These are phyloP conservation scores for Microctonus aethiopoides DNA, from an alignment of 2,888 invertebrate genomes.

Conservation along the genomic window DNA sequence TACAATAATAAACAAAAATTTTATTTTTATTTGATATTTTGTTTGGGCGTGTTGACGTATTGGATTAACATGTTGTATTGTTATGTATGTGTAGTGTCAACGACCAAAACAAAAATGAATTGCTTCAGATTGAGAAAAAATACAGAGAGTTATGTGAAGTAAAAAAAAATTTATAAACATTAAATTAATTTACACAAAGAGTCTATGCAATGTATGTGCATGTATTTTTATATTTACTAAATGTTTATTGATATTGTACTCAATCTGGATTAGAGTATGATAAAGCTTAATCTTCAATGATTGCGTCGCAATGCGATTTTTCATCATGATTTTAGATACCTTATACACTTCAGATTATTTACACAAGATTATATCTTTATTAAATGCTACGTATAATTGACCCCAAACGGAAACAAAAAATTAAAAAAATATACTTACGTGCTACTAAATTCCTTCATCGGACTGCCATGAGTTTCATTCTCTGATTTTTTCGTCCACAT, in stretches of 20 bases:
- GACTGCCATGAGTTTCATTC: constrained; percentile 47
- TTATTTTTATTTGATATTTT: background rate
- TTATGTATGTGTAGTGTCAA: background rate
- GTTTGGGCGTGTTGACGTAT: background rate
- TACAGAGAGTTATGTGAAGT: too few species aligned
- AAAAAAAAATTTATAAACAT: background rate
- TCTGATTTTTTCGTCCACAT: constrained; percentile 45
- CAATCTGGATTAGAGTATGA: background rate
- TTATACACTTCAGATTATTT: background rate
- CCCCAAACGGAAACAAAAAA: background rate
- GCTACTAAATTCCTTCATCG: constrained; percentile 60
- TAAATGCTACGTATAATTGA: background rate
- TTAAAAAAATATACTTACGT: constrained; percentile 50
- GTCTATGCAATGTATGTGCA: background rate
- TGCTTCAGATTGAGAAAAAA: background rate
- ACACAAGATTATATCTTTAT: background rate
- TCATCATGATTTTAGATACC: background rate
- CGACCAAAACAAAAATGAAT: background rate
- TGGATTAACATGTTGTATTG: background rate
- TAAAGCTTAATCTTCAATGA: background rate
- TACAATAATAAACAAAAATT: too few species aligned
- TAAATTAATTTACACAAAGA: background rate
- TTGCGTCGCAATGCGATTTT: background rate
- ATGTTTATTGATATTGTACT: background rate
- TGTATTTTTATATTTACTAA: background rate